These are phyloP conservation scores for Bombyx huttoni DNA, from an alignment of 2,888 invertebrate species.

Conservation along the genomic window DNA sequence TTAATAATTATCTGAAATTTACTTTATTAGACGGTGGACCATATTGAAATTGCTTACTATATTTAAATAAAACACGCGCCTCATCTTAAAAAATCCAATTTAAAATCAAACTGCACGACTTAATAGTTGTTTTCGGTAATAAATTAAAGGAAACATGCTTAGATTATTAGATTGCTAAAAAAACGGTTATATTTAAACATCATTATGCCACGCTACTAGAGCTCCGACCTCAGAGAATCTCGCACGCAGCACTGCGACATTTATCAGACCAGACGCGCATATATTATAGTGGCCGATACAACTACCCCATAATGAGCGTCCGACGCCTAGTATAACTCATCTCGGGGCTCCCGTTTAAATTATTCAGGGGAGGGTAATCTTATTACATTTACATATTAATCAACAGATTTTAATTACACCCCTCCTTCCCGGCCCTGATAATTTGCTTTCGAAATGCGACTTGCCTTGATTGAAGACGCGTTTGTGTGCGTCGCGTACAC, in stretches of 20 bases:
- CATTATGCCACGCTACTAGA: not conserved
- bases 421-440: conserved; percentile 72
- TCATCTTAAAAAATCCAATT: too few relatives aligned
- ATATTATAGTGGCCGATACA: conserved; percentile 46
- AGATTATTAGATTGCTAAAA: not conserved
- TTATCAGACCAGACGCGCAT: conserved; percentile 42
- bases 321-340: conserved; percentile 63
- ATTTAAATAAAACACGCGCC: too few relatives aligned
- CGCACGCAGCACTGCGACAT: conserved; percentile 15
- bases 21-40: too few relatives aligned
- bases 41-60: too few relatives aligned
- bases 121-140: too few relatives aligned
- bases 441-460: conserved; percentile 68
- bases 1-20: too few relatives aligned
- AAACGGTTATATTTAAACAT: not conserved
- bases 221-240: not conserved
- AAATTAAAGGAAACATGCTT: too few relatives aligned
- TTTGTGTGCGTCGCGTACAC: conserved; percentile 42
- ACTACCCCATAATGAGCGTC: conserved; percentile 52
- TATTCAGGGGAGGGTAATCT: conserved; percentile 96
- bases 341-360: conserved; percentile 67
- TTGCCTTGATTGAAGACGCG: conserved; percentile 57
- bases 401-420: conserved; percentile 98
- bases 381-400: conserved; percentile 99
- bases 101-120: too few relatives aligned